Evolutionary conservation across 1,140 invertebrate species (phyloP).

Genomic region (Dreissena polymorpha): DNA sequence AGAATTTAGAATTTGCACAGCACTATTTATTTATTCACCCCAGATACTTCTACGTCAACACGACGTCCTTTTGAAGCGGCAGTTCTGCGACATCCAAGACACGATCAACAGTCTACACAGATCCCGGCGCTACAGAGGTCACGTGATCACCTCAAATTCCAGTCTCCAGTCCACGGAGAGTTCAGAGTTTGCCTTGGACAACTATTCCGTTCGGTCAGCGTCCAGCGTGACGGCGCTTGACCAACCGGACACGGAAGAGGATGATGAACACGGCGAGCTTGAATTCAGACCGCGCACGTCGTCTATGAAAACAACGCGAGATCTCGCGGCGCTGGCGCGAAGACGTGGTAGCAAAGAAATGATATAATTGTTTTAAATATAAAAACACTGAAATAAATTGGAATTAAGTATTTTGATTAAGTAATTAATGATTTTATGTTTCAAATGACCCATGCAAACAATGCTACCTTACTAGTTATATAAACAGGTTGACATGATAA

Average conservation of each 20-base stretch:
- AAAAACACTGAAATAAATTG: too few species aligned
- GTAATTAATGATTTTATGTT: too few species aligned
- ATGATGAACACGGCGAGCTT: conserved; percentile 23
- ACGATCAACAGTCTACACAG: conserved; percentile 66
- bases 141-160: conserved; percentile 44
- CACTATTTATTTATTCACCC: conserved; percentile 6
- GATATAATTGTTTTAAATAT: conserved; percentile 51
- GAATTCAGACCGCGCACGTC: conserved; percentile 67
- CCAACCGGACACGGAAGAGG: conserved; percentile 56
- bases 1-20: background rate
- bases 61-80: conserved; percentile 71
- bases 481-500: too few species aligned
- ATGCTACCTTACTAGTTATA: too few species aligned
- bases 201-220: conserved; percentile 61
- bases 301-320: conserved; percentile 73
- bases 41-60: conserved; percentile 72
- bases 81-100: conserved; percentile 72
- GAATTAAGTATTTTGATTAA: too few species aligned
- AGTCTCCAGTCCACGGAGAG: conserved; percentile 29
- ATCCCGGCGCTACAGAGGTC: conserved; percentile 8
- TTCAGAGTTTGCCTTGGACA: conserved; percentile 57
- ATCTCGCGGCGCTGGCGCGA: conserved; percentile 71
- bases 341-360: conserved; percentile 73
- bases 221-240: conserved; percentile 65
- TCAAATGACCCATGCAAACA: too few species aligned